phyloP scores from a whole-genome alignment of 2,797 vertebrate species.

The Propithecus deckenii region DNA sequence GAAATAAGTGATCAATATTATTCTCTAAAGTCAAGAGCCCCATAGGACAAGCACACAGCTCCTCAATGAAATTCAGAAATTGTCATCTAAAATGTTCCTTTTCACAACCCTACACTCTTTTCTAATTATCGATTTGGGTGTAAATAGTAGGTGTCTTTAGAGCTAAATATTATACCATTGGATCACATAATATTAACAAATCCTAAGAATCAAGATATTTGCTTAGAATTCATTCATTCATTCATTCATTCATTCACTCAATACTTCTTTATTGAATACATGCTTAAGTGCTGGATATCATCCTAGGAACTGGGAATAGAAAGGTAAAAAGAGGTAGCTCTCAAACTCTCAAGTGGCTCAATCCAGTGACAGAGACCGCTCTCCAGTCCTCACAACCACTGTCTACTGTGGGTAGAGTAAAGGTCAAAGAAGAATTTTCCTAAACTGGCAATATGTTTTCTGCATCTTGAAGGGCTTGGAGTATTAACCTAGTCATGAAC shows the following conservation, averaged over 20 bases:
- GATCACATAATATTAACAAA: not conserved
- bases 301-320: not conserved
- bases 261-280: not conserved
- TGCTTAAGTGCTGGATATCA: too few relatives aligned
- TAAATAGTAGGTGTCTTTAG: not conserved
- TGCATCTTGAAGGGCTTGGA: not conserved
- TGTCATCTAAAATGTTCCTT: not conserved
- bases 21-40: not conserved
- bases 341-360: not conserved
- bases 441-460: not conserved
- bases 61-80: not conserved
- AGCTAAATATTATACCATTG: not conserved
- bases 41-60: not conserved
- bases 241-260: not conserved
- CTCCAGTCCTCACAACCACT: fast-evolving
- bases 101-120: not conserved
- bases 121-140: not conserved
- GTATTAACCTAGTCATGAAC: not conserved
- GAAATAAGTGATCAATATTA: not conserved
- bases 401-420: not conserved
- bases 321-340: not conserved
- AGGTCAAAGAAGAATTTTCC: not conserved
- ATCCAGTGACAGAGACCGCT: not conserved
- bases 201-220: not conserved
- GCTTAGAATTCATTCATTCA: not conserved